Conservation (phyloP, 1,140 invertebrate genomes). For the Eurytemora carolleeae region DNA sequence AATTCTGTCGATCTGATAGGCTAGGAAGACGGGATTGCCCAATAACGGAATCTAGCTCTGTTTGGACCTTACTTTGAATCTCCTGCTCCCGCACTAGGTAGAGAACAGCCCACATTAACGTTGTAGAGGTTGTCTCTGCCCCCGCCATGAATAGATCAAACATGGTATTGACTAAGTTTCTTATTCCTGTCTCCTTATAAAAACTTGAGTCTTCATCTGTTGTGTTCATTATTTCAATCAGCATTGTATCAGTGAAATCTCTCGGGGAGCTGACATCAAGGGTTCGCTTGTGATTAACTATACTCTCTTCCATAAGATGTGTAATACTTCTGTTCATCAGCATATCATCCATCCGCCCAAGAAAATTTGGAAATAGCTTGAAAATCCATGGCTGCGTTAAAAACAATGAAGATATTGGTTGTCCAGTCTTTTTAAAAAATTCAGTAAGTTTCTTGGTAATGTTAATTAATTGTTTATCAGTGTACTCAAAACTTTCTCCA, state of each 20-base stretch:
- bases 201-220: background rate
- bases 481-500: background rate
- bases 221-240: slow-evolving; percentile 34
- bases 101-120: slow-evolving; percentile 26
- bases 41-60: slow-evolving; percentile 23
- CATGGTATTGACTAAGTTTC: slow-evolving; percentile 15
- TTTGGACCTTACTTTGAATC: slow-evolving; percentile 24
- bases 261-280: slow-evolving; percentile 30
- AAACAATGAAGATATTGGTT: slow-evolving; percentile 1
- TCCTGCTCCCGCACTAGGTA: slow-evolving; percentile 25
- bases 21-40: slow-evolving; percentile 19
- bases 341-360: no score
- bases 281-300: no score
- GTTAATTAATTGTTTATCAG: no score
- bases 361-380: no score
- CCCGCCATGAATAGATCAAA: slow-evolving; percentile 25
- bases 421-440: background rate
- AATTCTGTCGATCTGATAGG: slow-evolving; percentile 20
- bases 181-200: background rate
- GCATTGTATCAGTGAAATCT: slow-evolving; percentile 67
- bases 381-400: no score
- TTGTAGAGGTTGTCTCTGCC: slow-evolving; percentile 27
- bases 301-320: no score
- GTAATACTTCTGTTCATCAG: no score
- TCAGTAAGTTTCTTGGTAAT: no score